These are phyloP conservation scores for Casuarius casuarius DNA, from an alignment of 2,113 vertebrate genomes.

Conservation along the genomic window DNA sequence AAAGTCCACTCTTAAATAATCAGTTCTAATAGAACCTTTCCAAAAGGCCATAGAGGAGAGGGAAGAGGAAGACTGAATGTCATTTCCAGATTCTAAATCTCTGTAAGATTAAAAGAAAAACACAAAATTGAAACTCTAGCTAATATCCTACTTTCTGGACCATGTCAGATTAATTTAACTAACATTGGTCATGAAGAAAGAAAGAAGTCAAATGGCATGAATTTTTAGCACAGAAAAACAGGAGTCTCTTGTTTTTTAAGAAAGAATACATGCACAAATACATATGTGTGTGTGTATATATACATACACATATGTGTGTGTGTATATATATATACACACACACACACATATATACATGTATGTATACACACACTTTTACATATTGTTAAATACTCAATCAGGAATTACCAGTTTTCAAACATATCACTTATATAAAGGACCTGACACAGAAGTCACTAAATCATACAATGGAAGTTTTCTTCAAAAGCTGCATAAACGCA, in stretches of 20 bases:
- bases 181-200: neutral
- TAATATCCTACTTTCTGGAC: rapidly evolving
- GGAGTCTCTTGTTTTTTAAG: neutral
- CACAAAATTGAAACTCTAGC: rapidly evolving
- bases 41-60: neutral
- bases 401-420: neutral
- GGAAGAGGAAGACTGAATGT: rapidly evolving
- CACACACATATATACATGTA: neutral
- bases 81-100: neutral
- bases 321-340: too few relatives aligned
- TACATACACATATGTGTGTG: too few relatives aligned
- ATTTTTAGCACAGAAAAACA: neutral
- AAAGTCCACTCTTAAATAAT: neutral
- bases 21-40: neutral
- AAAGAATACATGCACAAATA: neutral
- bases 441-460: neutral
- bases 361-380: neutral
- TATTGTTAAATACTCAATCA: rapidly evolving
- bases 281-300: too few relatives aligned
- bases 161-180: neutral
- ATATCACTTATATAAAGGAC: rapidly evolving
- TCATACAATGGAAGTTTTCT: rapidly evolving
- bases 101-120: neutral
- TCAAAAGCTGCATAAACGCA: rapidly evolving
- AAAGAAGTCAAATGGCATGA: rapidly evolving